Conservation (phyloP, 2,113 vertebrate genomes). For the Neomonachus schauinslandi region DNA sequence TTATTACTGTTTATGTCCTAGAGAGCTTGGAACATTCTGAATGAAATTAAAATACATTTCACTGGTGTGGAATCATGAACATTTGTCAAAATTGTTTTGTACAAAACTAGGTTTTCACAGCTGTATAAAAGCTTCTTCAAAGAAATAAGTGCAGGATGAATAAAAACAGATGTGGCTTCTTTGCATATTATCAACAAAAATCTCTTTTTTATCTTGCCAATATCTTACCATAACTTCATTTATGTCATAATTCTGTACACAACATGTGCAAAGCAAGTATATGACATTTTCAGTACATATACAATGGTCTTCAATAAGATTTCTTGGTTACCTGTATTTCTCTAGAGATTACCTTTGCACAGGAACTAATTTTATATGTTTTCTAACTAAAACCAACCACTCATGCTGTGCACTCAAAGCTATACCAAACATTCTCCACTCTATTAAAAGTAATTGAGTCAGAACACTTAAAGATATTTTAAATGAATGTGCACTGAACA, state of each 20-base stretch:
- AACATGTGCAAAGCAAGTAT: background rate
- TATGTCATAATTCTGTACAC: slow-evolving; percentile 43
- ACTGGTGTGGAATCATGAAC: slow-evolving; percentile 74
- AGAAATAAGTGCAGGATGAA: slow-evolving; percentile 70
- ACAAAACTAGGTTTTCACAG: slow-evolving; percentile 78
- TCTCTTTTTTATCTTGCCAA: slow-evolving; percentile 49
- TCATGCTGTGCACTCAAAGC: slow-evolving; percentile 52
- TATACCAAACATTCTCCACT: slow-evolving; percentile 58
- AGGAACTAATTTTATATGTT: slow-evolving; percentile 65
- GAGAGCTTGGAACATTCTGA: slow-evolving; percentile 65
- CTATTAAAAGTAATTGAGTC: slow-evolving; percentile 73
- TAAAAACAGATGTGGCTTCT: slow-evolving; percentile 76
- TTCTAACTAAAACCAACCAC: slow-evolving; percentile 59
- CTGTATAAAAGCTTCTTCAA: slow-evolving; percentile 71
- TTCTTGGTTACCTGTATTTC: slow-evolving; percentile 45
- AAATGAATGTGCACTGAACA: slow-evolving; percentile 73
- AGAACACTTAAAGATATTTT: slow-evolving; percentile 72
- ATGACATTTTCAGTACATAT: background rate
- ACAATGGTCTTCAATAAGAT: background rate
- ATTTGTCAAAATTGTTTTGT: slow-evolving; percentile 78
- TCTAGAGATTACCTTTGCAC: slow-evolving; percentile 51
- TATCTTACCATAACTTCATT: slow-evolving; percentile 50
- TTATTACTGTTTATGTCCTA: slow-evolving; percentile 69
- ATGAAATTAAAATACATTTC: slow-evolving; percentile 74
- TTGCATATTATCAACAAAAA: slow-evolving; percentile 73